Base-by-base conservation (phyloP, 2,113 vertebrate species). In the Sylvicapra grimmia region DNA sequence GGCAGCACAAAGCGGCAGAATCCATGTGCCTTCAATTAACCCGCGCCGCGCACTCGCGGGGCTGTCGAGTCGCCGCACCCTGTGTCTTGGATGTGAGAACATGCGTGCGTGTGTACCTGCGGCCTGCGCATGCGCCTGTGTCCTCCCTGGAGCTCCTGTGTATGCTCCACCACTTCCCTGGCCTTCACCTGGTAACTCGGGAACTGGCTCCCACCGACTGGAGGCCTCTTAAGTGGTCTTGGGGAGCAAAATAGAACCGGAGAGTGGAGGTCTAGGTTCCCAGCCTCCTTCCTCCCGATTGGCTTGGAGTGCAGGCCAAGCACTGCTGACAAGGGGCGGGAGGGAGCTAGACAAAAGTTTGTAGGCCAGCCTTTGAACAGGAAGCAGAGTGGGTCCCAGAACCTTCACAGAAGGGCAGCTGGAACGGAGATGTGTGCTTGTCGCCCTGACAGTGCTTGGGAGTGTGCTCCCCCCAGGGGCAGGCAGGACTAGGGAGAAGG, bases 21-120 rank as follows among this genome's bases (percentile, higher is more conserved):
- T 79, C 25, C 93, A 96, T 93, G 97, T 97, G 98, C 97, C 98
- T 98, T 98, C 97, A 97, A 97, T 98, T 98, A 98, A 98, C 98
- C 97, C 31, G 92, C 95, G 96, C 97, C 29, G 5, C 27, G 1
- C 94, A 92, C 95, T 96, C 68, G 79, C 96, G 85, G 89, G 86
- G 94, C 93, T 94, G 90, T 97, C 85, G 93, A 93, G 98, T 95
- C 61, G 15, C 54, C 7, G 86, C 4, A 1, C 77, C 33, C 12
- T 1, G 21, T 44, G 44, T 58, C 59, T 80, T 47, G 47, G 15
- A 16, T 56, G 40, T 47, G 40, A 51, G 58, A 49, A 10, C 2
- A 2, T 53, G 53, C 7, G 47, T 47, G 47, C 8, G 47, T 47
- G 27, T 18, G 61, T 44, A 54, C n/a, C 27, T 27, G 33, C 12